phyloP scores from a whole-genome alignment of 2,113 vertebrate genomes.

The Coturnix japonica region DNA sequence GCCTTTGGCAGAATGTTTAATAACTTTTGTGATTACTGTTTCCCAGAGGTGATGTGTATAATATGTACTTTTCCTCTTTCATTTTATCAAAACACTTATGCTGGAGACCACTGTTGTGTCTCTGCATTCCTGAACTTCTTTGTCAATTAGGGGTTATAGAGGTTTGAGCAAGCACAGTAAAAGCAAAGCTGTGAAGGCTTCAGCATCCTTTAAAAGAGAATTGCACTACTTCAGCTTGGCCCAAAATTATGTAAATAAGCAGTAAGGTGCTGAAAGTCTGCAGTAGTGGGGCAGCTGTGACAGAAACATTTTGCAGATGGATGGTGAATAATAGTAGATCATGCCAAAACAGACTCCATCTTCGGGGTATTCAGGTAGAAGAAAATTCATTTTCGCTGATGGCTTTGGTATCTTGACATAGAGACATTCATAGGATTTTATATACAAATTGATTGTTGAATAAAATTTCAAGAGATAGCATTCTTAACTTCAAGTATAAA shows the following conservation, averaged over 20 bases:
- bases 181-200: background rate
- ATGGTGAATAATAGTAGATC: background rate
- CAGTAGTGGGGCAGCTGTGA: background rate
- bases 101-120: slow-evolving; percentile 58
- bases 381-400: background rate
- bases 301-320: background rate
- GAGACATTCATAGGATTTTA: background rate
- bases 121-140: slow-evolving; percentile 67
- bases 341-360: background rate
- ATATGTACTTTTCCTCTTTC: slow-evolving; percentile 61
- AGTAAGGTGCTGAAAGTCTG: background rate
- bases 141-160: slow-evolving; percentile 47
- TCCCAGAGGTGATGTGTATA: slow-evolving; percentile 77
- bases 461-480: background rate
- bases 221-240: background rate
- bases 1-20: slow-evolving; percentile 79
- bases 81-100: slow-evolving; percentile 64
- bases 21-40: slow-evolving; percentile 77
- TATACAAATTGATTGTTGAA: background rate
- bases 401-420: background rate
- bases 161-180: slow-evolving; percentile 33
- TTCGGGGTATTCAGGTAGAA: background rate
- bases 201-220: background rate
- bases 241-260: accelerated
- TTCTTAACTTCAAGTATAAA: background rate